Evolutionary conservation across 2,888 invertebrate genomes (phyloP).

Genomic region (Drosophila colorata): DNA sequence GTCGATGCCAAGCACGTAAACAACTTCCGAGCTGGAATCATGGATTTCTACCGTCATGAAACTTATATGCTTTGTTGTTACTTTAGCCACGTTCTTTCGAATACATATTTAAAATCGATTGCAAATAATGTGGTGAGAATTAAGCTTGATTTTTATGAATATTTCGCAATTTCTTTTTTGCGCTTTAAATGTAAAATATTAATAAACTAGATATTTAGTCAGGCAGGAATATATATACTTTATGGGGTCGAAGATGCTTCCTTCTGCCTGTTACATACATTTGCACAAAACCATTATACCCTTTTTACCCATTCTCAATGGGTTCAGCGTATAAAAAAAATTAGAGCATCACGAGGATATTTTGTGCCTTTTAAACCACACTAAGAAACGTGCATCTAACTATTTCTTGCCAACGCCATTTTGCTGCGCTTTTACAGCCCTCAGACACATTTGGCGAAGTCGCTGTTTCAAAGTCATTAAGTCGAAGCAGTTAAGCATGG

Average conservation of each 20-base stretch:
- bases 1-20: conserved; percentile 21
- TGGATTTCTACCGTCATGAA: neutral
- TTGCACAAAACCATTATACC: no score
- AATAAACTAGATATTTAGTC: no score
- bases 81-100: neutral
- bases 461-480: conserved; percentile 59
- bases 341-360: neutral
- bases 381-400: neutral
- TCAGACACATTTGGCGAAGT: neutral
- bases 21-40: conserved; percentile 15
- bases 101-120: conserved; percentile 8
- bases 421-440: conserved; percentile 9
- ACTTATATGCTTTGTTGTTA: conserved; percentile 7
- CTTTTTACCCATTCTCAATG: no score
- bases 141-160: conserved; percentile 6
- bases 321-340: no score
- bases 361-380: neutral
- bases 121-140: neutral
- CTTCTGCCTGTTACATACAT: no score
- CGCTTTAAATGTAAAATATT: no score
- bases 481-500: conserved; percentile 19
- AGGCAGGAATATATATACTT: no score
- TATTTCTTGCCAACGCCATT: neutral
- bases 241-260: no score
- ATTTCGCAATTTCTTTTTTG: no score